These are phyloP conservation scores for Temnothorax rugatulus DNA, from an alignment of 2,888 invertebrate genomes.

Conservation along the genomic window DNA sequence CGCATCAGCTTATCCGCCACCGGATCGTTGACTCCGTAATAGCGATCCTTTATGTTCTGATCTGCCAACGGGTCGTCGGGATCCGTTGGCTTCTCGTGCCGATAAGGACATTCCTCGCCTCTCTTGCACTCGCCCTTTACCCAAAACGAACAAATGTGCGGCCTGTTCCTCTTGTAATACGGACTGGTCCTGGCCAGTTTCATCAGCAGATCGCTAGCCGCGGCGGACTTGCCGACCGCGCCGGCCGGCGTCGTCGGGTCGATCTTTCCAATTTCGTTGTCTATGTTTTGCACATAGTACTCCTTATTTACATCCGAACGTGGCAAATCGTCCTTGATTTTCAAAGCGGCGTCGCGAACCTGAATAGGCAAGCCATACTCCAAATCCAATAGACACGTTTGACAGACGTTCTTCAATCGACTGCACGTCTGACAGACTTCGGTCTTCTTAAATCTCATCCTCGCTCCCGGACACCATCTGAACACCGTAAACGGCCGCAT, in stretches of 20 bases:
- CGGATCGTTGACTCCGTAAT: slow-evolving; percentile 98
- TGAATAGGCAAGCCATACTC: slow-evolving; percentile 96
- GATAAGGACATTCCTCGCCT: slow-evolving; percentile 98
- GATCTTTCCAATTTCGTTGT: slow-evolving; percentile 90
- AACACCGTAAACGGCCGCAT: slow-evolving; percentile 97
- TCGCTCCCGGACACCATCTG: slow-evolving; percentile 98
- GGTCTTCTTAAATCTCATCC: slow-evolving; percentile 98
- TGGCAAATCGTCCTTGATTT: slow-evolving; percentile 96
- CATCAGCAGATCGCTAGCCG: slow-evolving; percentile 93
- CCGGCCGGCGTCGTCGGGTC: slow-evolving; percentile 87
- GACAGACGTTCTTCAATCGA: slow-evolving; percentile 97
- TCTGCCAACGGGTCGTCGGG: slow-evolving; percentile 98
- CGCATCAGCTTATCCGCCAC: slow-evolving; percentile 97
- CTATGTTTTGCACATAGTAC: slow-evolving; percentile 96
- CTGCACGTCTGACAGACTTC: slow-evolving; percentile 99
- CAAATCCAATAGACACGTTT: slow-evolving; percentile 97
- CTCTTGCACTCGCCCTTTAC: slow-evolving; percentile 99
- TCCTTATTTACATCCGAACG: slow-evolving; percentile 98
- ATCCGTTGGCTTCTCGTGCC: slow-evolving; percentile 98
- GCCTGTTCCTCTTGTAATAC: slow-evolving; percentile 97
- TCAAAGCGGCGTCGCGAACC: slow-evolving; percentile 96
- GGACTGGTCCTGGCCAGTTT: slow-evolving; percentile 97
- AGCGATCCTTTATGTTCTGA: slow-evolving; percentile 97
- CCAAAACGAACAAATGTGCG: slow-evolving; percentile 99
- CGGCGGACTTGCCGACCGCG: slow-evolving; percentile 91